Percentiles rank a stretch among this genome's conserved stretches.
Evolutionary conservation across 2,888 invertebrate species (phyloP).

Genomic region (Alsophila aescularia): DNA sequence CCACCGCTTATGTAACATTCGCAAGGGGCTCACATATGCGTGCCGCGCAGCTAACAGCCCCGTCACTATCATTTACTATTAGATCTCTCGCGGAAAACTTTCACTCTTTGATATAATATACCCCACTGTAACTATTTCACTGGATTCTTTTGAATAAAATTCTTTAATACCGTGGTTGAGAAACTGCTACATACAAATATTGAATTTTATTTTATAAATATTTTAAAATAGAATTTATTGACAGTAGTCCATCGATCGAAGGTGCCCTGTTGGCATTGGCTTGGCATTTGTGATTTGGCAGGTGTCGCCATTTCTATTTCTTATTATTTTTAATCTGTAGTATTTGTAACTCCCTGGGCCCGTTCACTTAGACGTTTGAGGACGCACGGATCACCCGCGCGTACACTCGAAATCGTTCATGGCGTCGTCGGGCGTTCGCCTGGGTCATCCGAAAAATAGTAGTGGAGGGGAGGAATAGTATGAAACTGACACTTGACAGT

Average conservation of each 20-base stretch:
- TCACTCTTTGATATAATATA: slow-evolving; percentile 56
- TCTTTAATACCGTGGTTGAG: slow-evolving; percentile 18
- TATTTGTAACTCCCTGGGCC: too few relatives aligned
- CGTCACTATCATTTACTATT: slow-evolving; percentile 64
- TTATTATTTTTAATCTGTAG: background rate
- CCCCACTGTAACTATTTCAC: slow-evolving; percentile 16
- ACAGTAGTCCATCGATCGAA: slow-evolving; percentile 82
- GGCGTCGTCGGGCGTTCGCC: too few relatives aligned
- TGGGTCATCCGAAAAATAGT: too few relatives aligned
- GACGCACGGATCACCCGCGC: too few relatives aligned
- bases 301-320: background rate
- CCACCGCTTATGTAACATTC: slow-evolving; percentile 80
- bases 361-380: too few relatives aligned
- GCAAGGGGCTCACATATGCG: slow-evolving; percentile 71
- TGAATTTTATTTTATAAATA: slow-evolving; percentile 57
- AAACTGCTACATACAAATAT: slow-evolving; percentile 42
- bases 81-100: slow-evolving; percentile 64
- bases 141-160: slow-evolving; percentile 6
- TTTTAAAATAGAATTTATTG: slow-evolving; percentile 68
- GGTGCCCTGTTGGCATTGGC: slow-evolving; percentile 85
- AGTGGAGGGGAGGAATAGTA: too few relatives aligned
- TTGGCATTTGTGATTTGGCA: too few relatives aligned
- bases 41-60: slow-evolving; percentile 60
- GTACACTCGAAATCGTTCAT: too few relatives aligned
- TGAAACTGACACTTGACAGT: too few relatives aligned